Evolutionary conservation across 2,888 invertebrate species (phyloP).

Genomic region (Eupithecia exiguata): DNA sequence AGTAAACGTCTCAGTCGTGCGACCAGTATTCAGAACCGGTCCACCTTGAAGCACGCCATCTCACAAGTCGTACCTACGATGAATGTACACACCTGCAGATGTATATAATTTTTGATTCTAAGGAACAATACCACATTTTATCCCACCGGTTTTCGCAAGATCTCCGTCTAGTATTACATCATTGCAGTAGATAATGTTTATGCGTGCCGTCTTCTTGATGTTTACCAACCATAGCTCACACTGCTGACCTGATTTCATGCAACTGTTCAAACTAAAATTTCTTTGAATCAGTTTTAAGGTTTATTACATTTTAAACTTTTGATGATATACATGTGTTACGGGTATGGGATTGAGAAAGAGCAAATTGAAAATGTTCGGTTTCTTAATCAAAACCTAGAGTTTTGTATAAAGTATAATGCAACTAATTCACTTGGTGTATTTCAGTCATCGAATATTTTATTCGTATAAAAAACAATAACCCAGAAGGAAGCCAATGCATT

Average conservation of each 20-base stretch:
- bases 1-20: conserved; percentile 51
- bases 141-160: conserved; percentile 67
- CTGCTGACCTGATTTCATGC: conserved; percentile 75
- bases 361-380: background rate
- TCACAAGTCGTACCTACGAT: conserved; percentile 54
- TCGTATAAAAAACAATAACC: background rate
- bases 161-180: conserved; percentile 67
- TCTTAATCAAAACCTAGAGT: background rate
- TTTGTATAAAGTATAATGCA: background rate
- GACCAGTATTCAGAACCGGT: conserved; percentile 65
- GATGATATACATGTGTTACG: conserved; percentile 44
- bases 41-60: conserved; percentile 71
- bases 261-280: conserved; percentile 70
- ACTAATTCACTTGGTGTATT: background rate
- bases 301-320: conserved; percentile 46
- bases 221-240: conserved; percentile 69
- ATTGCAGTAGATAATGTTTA: conserved; percentile 68
- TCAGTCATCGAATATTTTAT: background rate
- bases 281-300: conserved; percentile 57
- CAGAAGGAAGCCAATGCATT: background rate
- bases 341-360: conserved; percentile 16
- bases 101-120: conserved; percentile 64
- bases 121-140: conserved; percentile 53
- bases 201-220: conserved; percentile 66
- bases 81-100: conserved; percentile 62